Evolutionary conservation across 37 sponge, comb jelly and placozoan genomes (phyloP).

Genomic region (Axinella damicornis): DNA sequence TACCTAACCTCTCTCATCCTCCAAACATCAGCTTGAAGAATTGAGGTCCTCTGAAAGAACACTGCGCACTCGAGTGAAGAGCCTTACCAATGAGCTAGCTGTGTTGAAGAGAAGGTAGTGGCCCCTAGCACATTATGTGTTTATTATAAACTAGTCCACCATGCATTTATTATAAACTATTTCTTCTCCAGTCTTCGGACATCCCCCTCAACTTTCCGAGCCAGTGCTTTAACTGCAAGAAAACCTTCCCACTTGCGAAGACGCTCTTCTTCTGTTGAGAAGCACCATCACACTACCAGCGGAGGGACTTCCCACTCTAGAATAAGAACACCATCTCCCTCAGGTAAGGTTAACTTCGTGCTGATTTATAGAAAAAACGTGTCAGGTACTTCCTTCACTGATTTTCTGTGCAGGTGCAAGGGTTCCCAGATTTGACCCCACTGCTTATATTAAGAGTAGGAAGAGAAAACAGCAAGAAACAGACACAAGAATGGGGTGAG

Average conservation of each 20-base stretch:
- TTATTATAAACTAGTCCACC: background rate
- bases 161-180: background rate
- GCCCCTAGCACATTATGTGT: no score
- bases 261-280: slow-evolving; percentile 28
- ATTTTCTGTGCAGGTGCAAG: background rate
- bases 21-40: slow-evolving; percentile 74
- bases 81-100: slow-evolving; percentile 87
- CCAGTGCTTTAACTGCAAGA: background rate
- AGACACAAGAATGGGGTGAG: slow-evolving; percentile 46
- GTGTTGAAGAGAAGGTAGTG: slow-evolving; percentile 51
- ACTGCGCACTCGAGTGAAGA: slow-evolving; percentile 74
- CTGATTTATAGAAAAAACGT: no score
- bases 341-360: slow-evolving; percentile 41
- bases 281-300: background rate
- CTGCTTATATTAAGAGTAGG: slow-evolving; percentile 81
- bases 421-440: slow-evolving; percentile 80
- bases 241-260: background rate
- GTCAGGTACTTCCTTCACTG: no score
- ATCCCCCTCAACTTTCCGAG: background rate
- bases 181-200: slow-evolving; percentile 17
- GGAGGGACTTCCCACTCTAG: background rate
- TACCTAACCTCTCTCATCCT: no score
- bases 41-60: slow-evolving; percentile 74
- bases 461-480: slow-evolving; percentile 55
- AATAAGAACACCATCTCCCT: slow-evolving; percentile 38